Conservation (phyloP, 2,797 vertebrate genomes). For the Ateles fusciceps region DNA sequence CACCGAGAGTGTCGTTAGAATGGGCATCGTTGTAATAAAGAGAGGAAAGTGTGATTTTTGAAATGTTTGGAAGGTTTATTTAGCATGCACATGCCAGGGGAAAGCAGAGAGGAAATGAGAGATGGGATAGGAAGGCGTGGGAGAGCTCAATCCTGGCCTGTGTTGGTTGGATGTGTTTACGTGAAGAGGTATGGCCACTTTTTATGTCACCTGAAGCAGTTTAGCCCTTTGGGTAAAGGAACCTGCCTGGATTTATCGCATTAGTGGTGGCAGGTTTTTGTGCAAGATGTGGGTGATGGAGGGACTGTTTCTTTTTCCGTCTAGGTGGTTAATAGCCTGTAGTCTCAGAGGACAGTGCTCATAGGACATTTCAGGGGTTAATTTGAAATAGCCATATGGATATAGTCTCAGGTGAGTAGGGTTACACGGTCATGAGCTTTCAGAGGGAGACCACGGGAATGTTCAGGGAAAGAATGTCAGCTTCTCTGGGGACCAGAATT, state of each 20-base stretch:
- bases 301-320: not conserved
- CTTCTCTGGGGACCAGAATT: too few species aligned
- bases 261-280: accelerated
- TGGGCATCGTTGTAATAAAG: accelerated
- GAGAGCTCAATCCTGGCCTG: accelerated
- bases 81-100: accelerated
- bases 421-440: accelerated
- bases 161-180: not conserved
- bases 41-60: not conserved
- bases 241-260: accelerated
- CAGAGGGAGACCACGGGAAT: accelerated
- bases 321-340: not conserved
- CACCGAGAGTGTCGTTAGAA: accelerated
- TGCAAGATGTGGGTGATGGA: accelerated
- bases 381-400: not conserved
- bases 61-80: accelerated
- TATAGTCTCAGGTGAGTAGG: not conserved
- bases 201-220: not conserved
- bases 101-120: not conserved
- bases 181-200: too few species aligned
- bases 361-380: not conserved
- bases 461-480: accelerated
- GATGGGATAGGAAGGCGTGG: too few species aligned
- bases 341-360: too few species aligned
- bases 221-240: too few species aligned